A percentile compares a stretch with the other conserved stretches of the same genome.
phyloP scores from a whole-genome alignment of 2,797 vertebrate species.

The Tarsius wallacei region DNA sequence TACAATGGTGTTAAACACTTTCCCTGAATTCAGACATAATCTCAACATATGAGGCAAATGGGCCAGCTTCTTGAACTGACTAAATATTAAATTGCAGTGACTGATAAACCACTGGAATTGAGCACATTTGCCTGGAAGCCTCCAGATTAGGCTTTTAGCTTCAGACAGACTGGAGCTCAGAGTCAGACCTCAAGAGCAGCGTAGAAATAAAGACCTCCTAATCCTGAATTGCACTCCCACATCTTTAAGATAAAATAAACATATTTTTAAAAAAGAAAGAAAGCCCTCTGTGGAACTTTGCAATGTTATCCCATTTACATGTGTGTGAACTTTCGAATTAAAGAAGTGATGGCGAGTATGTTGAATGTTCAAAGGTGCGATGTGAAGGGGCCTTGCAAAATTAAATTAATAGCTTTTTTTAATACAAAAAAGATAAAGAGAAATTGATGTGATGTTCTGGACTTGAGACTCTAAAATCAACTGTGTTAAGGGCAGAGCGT shows the following conservation, averaged over 20 bases:
- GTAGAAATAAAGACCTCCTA: neutral
- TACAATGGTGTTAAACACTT: neutral
- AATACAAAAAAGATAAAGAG: neutral
- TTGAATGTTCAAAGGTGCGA: neutral
- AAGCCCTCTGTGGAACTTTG: neutral
- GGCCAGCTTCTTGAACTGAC: neutral
- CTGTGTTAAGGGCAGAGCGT: neutral
- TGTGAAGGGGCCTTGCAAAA: neutral
- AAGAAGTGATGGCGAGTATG: neutral
- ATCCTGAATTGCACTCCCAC: too few relatives aligned
- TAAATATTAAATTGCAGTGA: slow-evolving; percentile 5
- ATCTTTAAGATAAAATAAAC: too few relatives aligned
- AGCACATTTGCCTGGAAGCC: neutral
- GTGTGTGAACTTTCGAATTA: neutral
- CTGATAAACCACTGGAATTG: neutral
- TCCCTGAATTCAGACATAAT: neutral
- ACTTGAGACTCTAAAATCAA: neutral
- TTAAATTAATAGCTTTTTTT: neutral
- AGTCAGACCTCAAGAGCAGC: slow-evolving; percentile 25
- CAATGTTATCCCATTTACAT: neutral
- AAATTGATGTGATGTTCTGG: neutral
- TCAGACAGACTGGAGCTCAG: neutral
- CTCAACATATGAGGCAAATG: neutral
- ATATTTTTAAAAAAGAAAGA: too few relatives aligned
- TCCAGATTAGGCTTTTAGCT: neutral